Conservation (phyloP, 2,888 invertebrate genomes). For the Leptogaster cylindrica region DNA sequence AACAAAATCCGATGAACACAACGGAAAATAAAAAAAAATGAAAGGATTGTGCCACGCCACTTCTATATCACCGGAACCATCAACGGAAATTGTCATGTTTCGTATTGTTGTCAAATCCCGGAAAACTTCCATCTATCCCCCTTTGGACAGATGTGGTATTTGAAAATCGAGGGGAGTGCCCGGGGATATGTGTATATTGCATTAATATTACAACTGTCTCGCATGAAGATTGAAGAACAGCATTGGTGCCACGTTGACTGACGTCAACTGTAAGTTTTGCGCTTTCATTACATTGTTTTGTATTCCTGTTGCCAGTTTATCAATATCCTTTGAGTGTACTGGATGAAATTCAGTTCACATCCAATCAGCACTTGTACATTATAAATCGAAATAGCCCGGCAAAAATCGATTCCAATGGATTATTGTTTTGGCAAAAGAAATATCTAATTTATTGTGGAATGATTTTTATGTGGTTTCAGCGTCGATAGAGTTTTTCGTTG, state of each 20-base stretch:
- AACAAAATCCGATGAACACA: neutral
- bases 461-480: too few relatives aligned
- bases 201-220: neutral
- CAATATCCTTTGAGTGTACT: too few relatives aligned
- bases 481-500: too few relatives aligned
- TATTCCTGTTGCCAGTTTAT: neutral
- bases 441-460: too few relatives aligned
- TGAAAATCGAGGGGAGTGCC: neutral
- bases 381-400: too few relatives aligned
- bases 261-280: neutral
- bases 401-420: too few relatives aligned
- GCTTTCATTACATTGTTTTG: neutral
- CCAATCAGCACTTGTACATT: neutral
- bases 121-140: neutral
- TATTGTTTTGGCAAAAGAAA: too few relatives aligned
- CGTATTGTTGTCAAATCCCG: constrained; percentile 8
- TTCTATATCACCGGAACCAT: neutral
- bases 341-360: too few relatives aligned
- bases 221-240: neutral
- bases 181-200: neutral
- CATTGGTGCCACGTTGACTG: neutral
- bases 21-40: neutral
- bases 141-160: neutral
- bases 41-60: too few relatives aligned
- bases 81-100: neutral